Evolutionary conservation across 2,113 vertebrate genomes (phyloP), one percentile per base, ranked within the genome.

Genomic region (Tamias sibiricus): DNA sequence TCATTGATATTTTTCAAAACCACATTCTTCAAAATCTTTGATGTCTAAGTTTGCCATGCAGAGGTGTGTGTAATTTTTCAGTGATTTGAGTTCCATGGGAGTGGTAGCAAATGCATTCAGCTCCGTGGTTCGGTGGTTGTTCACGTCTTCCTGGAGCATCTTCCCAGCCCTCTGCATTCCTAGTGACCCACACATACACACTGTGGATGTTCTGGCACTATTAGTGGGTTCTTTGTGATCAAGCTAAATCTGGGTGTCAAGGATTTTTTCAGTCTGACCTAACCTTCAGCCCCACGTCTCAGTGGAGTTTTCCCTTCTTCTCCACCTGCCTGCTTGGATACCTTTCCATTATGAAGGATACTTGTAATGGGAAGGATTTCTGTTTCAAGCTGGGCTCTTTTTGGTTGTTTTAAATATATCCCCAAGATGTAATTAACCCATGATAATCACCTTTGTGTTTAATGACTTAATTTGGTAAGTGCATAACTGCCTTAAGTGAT

Each of bases 401-500:
- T 90, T 94, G 19, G 49, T 87, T 88, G 92, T 94, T 87, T 91
- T 83, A 75, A 69, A 95, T 91, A 42, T 91, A 72, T 92, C 96
- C 83, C 44, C 13, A 86, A 92, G 82, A 96, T 96, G 52, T 87
- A 98, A 95, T 97, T 98, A 96, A 96, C 68, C 71, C 85, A 72
- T 96, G 93, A 97, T 96, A 97, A 97, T 66, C 94, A 89, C 87
- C 95, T 98, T 96, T 92, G 94, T 98, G 96, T 75, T 69, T 98
- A 98, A 98, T 97, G 87, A 97, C 94, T 98, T 98, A 98, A 98
- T 98, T 97, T 97, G 95, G 87, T 97, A 98, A 98, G 98, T 79
- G 95, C 95, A 91, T 98, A 98, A 98, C 92, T 97, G 42, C 26
- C 87, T 17, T 82, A 91, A 97, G 92, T 95, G 95, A 95, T 97